Conservation (phyloP, 2,888 invertebrate species). For the Kuschelorhynchus macadamiae region DNA sequence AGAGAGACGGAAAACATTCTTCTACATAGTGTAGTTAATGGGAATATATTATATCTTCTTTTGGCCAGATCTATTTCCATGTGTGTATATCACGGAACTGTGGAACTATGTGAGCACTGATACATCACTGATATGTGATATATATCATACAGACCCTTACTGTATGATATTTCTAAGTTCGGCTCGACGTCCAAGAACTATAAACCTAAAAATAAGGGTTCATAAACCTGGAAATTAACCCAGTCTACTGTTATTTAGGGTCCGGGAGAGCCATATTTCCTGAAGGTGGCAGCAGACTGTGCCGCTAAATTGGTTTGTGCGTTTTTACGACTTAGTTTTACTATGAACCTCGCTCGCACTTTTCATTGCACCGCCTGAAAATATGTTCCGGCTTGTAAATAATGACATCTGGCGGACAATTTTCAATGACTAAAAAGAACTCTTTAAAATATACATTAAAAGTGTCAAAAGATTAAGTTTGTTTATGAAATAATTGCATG, state of each 20-base stretch:
- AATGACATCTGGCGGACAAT: slow-evolving; percentile 22
- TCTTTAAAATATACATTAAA: too few species aligned
- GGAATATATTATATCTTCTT: too few species aligned
- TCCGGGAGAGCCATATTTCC: slow-evolving; percentile 40
- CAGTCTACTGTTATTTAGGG: slow-evolving; percentile 44
- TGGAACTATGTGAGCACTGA: too few species aligned
- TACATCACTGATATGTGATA: too few species aligned
- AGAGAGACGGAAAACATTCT: too few species aligned
- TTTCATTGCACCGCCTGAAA: slow-evolving; percentile 61
- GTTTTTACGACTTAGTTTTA: slow-evolving; percentile 71
- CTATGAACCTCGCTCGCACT: slow-evolving; percentile 68
- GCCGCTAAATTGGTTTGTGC: slow-evolving; percentile 70
- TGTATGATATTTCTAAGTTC: too few species aligned
- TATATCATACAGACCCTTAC: too few species aligned
- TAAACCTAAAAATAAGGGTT: slow-evolving; percentile 46
- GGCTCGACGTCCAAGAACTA: slow-evolving; percentile 24
- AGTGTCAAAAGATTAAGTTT: too few species aligned
- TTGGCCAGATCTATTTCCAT: too few species aligned
- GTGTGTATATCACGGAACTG: too few species aligned
- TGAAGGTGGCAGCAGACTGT: slow-evolving; percentile 66
- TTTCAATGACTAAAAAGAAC: background rate
- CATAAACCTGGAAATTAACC: slow-evolving; percentile 48
- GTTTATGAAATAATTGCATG: too few species aligned
- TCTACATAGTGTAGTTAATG: too few species aligned
- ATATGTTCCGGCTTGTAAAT: slow-evolving; percentile 32